phyloP scores from a whole-genome alignment of 2,113 vertebrate species.

The Shinisaurus crocodilurus region DNA sequence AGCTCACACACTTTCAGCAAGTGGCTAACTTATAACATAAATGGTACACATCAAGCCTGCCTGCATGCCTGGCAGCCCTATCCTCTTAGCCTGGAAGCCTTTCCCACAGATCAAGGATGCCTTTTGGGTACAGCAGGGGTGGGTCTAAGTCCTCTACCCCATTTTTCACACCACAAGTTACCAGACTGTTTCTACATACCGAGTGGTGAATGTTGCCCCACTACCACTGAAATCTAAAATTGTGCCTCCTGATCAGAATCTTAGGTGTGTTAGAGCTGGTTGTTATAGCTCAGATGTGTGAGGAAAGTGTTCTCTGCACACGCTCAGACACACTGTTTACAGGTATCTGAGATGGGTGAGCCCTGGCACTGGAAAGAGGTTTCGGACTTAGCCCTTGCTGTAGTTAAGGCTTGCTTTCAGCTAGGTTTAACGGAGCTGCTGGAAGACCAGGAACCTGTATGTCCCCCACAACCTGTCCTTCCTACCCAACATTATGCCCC shows the following conservation, averaged over 20 bases:
- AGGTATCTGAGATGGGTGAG: not conserved
- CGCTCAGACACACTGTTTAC: not conserved
- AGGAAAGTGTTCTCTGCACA: not conserved
- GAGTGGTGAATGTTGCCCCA: not conserved
- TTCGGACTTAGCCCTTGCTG: too few species aligned
- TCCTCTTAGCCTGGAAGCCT: not conserved
- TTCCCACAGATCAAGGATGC: not conserved
- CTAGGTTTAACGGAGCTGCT: not conserved
- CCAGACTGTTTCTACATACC: not conserved
- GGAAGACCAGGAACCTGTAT: not conserved
- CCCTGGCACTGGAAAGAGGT: not conserved
- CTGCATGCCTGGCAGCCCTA: too few species aligned
- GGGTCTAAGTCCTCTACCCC: not conserved
- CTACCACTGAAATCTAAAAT: not conserved
- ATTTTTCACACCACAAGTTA: not conserved
- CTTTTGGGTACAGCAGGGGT: not conserved
- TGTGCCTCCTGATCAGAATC: not conserved
- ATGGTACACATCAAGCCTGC: not conserved
- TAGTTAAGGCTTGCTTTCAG: not conserved
- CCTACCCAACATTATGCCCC: not conserved
- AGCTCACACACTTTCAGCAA: not conserved
- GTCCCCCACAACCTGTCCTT: not conserved
- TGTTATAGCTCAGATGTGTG: not conserved
- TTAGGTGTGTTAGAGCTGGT: too few species aligned
- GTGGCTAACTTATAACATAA: not conserved